Base-by-base conservation (phyloP, 2,797 vertebrate genomes). In the Chaenodraco wilsoni region DNA sequence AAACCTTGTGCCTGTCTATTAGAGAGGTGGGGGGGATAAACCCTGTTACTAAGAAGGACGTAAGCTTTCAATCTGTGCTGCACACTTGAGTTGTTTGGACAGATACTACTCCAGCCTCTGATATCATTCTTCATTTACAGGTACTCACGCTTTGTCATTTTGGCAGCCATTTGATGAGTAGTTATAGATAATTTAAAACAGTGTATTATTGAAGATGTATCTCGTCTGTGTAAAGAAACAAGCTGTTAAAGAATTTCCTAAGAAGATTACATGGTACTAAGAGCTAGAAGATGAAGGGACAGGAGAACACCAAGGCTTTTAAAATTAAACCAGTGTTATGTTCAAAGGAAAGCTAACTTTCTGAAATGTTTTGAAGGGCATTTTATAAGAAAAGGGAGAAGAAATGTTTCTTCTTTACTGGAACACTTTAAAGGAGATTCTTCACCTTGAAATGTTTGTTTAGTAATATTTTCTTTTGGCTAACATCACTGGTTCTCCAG, bases 231-330 rank as follows among this genome's bases (percentile, higher is more conserved):
- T 63, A 55, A 51, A 65, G 50, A 50, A 62, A 58, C 52, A 78
- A 67, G 76, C 40, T 69, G 65, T 55, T 60, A 37, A 4, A 33
- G n/a, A 57, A 63, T 76, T 81, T 77, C 56, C 17, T 88, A 87
- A 84, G 75, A 65, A 84, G 88, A 89, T 92, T 85, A 84, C 56
- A 65, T 49, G 10, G 45, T 17, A 2, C 56, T 65, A 50, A 83
- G 71, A 58, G 21, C 2, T 43, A 51, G 41, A 54, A 46, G 44
- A 23, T 67, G 55, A 7, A 31, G 27, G 12, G 54, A 33, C 13
- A 5, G 10, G n/a, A 70, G 15, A 74, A 72, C 63, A 69, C 17
- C 46, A 3, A n/a, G 3, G 21, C 10, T 44, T 45, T 77, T 54
- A 13, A 19, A 56, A 19, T 37, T 10, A 33, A 40, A 45, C 5